Percentiles rank a stretch among this genome's conserved stretches.
phyloP scores from a whole-genome alignment of 2,113 vertebrate genomes.

The Neolamprologus toae region DNA sequence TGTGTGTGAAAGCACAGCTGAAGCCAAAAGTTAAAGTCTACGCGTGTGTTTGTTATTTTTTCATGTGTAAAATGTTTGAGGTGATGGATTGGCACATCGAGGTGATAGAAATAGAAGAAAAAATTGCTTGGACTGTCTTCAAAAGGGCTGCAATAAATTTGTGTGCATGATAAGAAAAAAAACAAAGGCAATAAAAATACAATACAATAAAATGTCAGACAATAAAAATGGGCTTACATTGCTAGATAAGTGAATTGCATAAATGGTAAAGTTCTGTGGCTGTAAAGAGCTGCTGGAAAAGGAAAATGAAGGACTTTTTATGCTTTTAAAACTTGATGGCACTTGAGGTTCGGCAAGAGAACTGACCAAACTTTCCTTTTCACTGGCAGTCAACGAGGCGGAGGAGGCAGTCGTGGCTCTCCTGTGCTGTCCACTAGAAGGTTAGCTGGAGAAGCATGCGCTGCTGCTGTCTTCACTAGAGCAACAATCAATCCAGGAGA shows the following conservation, averaged over 20 bases:
- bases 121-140: not conserved
- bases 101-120: not conserved
- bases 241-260: not conserved
- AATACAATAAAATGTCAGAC: not conserved
- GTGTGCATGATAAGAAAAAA: not conserved
- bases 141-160: not conserved
- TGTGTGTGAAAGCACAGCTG: not conserved
- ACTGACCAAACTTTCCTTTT: not conserved
- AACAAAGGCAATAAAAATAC: not conserved
- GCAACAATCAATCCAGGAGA: not conserved
- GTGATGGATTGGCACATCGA: not conserved
- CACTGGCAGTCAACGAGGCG: not conserved
- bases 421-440: not conserved
- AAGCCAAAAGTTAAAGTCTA: not conserved
- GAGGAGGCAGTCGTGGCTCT: not conserved
- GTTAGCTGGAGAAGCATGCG: not conserved
- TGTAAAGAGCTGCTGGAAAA: not conserved
- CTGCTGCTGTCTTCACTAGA: not conserved
- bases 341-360: not conserved
- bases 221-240: not conserved
- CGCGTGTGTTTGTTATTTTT: rapidly evolving
- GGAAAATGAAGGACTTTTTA: not conserved
- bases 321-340: not conserved
- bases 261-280: not conserved
- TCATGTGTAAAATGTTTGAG: not conserved